Percentiles rank a stretch among this genome's conserved stretches.
phyloP scores from a whole-genome alignment of 2,888 invertebrate species.

The Cantharis rustica region DNA sequence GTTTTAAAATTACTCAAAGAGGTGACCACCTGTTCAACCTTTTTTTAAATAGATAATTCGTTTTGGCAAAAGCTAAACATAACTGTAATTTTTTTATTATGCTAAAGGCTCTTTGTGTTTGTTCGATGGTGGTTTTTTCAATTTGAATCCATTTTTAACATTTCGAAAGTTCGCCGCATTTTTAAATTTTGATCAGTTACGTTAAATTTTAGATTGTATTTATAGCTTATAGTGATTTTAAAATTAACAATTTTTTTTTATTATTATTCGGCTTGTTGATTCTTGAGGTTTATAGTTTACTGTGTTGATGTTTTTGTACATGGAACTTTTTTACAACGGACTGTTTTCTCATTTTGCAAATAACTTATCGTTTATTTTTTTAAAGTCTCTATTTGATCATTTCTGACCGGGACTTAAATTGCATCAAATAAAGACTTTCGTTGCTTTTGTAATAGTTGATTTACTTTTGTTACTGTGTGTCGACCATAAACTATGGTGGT shows the following conservation, averaged over 20 bases:
- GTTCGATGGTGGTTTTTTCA: not conserved
- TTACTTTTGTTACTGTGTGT: not conserved
- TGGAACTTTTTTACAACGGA: not conserved
- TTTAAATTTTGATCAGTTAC: not conserved
- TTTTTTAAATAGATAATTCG: not conserved
- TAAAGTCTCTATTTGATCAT: not conserved
- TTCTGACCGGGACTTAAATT: not conserved
- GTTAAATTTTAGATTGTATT: not conserved
- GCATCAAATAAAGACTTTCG: not conserved
- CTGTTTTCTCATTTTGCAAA: constrained; percentile 1
- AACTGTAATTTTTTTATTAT: not conserved
- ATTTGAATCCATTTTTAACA: not conserved
- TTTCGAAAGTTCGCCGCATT: not conserved
- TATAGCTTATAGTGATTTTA: not conserved
- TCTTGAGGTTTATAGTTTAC: not conserved
- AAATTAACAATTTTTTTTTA: not conserved
- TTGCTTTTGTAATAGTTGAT: constrained; percentile 6
- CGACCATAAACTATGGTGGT: constrained; percentile 13
- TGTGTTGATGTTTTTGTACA: not conserved
- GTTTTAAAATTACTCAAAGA: not conserved
- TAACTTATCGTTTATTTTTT: not conserved
- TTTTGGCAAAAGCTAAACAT: not conserved
- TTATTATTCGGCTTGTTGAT: not conserved
- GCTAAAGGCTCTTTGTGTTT: not conserved
- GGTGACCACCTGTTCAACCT: not conserved